These are phyloP conservation scores for Corythornis cristatus DNA, from an alignment of 2,113 vertebrate species.

Conservation along the genomic window DNA sequence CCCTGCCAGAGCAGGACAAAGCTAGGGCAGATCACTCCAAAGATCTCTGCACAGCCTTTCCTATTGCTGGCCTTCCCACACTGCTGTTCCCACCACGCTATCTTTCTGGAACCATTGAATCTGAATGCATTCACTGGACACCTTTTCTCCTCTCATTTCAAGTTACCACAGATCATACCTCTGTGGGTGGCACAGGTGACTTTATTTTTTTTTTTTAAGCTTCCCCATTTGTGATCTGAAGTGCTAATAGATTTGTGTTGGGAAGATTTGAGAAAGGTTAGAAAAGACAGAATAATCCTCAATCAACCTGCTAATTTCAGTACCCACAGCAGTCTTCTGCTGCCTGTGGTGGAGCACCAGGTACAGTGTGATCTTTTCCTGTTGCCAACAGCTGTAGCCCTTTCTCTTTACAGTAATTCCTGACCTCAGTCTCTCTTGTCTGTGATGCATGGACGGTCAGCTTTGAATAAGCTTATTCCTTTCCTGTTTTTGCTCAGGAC, in stretches of 20 bases:
- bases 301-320: background rate
- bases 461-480: background rate
- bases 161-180: background rate
- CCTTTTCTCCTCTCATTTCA: background rate
- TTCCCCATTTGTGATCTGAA: background rate
- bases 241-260: background rate
- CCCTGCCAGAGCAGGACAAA: no score
- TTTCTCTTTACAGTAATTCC: background rate
- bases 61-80: background rate
- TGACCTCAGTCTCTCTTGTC: background rate
- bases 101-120: background rate
- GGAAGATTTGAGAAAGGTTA: background rate
- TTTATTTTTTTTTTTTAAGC: background rate
- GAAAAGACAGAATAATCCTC: background rate
- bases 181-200: no score
- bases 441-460: background rate
- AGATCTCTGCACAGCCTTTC: background rate
- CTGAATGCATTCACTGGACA: background rate
- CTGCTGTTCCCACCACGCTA: background rate
- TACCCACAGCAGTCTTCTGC: background rate
- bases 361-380: background rate
- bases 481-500: background rate
- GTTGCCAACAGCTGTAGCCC: background rate
- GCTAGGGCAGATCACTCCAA: no score
- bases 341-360: background rate